Base-by-base conservation (phyloP, 2,113 vertebrate species). In the Platichthys stellatus region DNA sequence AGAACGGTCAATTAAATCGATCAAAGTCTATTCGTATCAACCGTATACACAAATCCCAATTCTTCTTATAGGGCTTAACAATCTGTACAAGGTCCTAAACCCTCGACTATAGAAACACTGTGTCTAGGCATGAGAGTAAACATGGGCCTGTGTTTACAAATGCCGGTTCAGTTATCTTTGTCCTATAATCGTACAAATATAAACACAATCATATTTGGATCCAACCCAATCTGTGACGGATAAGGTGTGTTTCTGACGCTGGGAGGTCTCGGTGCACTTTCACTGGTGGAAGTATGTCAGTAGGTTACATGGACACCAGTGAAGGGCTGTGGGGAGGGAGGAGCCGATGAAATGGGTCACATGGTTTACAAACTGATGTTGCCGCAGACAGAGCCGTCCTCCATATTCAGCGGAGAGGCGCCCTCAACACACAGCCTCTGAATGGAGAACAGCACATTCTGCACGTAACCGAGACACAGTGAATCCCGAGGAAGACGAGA, bases 271-370 rank as follows among this genome's bases (percentile, higher is more conserved):
- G 43, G 75, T 68, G 79, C 76, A 54, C 58, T 86, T 35, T 64
- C 62, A 72, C 21, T 31, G 54, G 69, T 84, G 85, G 89, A 95
- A 95, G 89, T 94, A 90, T 95, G 95, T 95, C 94, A 95, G 93
- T 95, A 93, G 94, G 94, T 94, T 93, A 94, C 86, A 72, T 74
- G 66, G 87, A 86, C 88, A 83, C 69, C 74, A 56, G 63, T 9
- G 83, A 69, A 53, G 49, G 70, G 69, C 75, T 62, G 79, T 12
- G 15, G 63, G n/a, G 90, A 93, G 23, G 90, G 93, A 71, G 94
- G 93, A 89, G 92, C 71, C 72, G 35, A 0, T 21, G 81, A 87
- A 79, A 11, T 88, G 86, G 92, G 93, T 95, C 93, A 94, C 93
- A 71, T 95, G 93, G 87, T 77, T 65, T 31, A 26, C 76, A 63